Conservation (phyloP, 2,888 invertebrate genomes). For the Lapara coniferarum region DNA sequence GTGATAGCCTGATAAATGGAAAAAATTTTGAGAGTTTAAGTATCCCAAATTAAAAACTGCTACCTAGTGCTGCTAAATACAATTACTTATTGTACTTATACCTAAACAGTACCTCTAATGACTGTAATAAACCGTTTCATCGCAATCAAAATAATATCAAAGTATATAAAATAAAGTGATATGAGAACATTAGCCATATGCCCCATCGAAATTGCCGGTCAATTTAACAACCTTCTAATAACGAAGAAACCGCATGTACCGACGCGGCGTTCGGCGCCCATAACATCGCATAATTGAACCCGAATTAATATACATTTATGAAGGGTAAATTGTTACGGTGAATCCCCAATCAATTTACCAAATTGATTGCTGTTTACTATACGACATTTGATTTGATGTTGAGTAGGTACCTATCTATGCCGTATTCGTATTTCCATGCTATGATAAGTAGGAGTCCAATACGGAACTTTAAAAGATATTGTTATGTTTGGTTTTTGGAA, state of each 20-base stretch:
- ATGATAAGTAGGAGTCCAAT: too few species aligned
- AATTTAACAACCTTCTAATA: constrained; percentile 51
- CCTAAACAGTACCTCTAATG: not conserved
- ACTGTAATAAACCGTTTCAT: not conserved
- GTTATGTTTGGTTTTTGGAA: too few species aligned
- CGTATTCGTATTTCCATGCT: not conserved
- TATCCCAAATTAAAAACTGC: too few species aligned
- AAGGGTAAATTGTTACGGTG: constrained; percentile 75
- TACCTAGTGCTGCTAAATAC: too few species aligned
- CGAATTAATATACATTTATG: constrained; percentile 73
- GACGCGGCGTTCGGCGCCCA: constrained; percentile 44
- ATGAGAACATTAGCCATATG: constrained; percentile 53
- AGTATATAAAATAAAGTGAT: constrained; percentile 30
- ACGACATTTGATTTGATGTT: constrained; percentile 16
- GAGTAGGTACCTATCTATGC: not conserved
- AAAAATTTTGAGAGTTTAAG: too few species aligned
- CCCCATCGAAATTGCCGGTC: constrained; percentile 46
- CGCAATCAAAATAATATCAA: constrained; percentile 8
- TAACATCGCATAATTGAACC: constrained; percentile 60
- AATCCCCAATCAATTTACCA: constrained; percentile 77
- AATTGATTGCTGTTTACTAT: constrained; percentile 63
- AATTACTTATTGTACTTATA: too few species aligned
- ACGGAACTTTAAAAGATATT: constrained; percentile 11
- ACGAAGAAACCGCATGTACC: constrained; percentile 44
- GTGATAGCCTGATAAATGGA: too few species aligned